Percentiles rank a stretch among this genome's conserved stretches.
These are phyloP conservation scores for Rhineura floridana DNA, from an alignment of 2,113 vertebrate species.

Conservation along the genomic window DNA sequence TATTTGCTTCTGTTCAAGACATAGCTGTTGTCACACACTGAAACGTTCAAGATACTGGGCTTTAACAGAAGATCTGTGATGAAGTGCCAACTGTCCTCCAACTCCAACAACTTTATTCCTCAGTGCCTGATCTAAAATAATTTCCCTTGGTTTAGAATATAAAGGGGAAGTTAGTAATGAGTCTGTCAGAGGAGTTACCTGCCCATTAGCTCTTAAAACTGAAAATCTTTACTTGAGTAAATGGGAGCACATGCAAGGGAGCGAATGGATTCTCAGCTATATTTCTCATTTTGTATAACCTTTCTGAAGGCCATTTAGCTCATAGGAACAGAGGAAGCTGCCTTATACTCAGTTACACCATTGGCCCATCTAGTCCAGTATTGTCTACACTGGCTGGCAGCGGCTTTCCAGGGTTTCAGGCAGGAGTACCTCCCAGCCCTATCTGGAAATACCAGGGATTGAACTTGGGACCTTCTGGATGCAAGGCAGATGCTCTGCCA, in stretches of 20 bases:
- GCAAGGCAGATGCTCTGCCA: no score
- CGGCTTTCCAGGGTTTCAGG: no score
- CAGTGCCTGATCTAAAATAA: background rate
- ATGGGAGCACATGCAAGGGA: background rate
- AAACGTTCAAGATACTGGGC: background rate
- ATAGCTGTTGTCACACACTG: background rate
- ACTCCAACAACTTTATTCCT: background rate
- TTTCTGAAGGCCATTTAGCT: background rate
- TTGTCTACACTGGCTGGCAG: no score
- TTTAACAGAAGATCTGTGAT: background rate
- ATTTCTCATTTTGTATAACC: background rate
- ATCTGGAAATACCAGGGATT: no score
- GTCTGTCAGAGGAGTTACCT: background rate
- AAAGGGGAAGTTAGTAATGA: background rate
- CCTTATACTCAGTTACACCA: no score
- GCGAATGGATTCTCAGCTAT: background rate
- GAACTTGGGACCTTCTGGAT: no score
- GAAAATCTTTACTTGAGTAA: background rate
- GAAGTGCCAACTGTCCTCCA: background rate
- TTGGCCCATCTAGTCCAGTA: no score
- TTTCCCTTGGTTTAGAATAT: no score
- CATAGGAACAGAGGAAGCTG: no score
- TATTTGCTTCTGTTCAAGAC: background rate
- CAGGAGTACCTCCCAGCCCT: no score
- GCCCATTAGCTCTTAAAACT: background rate